These are phyloP conservation scores for Scaptomyza parva DNA, from an alignment of 2,888 invertebrate species.

Conservation along the genomic window DNA sequence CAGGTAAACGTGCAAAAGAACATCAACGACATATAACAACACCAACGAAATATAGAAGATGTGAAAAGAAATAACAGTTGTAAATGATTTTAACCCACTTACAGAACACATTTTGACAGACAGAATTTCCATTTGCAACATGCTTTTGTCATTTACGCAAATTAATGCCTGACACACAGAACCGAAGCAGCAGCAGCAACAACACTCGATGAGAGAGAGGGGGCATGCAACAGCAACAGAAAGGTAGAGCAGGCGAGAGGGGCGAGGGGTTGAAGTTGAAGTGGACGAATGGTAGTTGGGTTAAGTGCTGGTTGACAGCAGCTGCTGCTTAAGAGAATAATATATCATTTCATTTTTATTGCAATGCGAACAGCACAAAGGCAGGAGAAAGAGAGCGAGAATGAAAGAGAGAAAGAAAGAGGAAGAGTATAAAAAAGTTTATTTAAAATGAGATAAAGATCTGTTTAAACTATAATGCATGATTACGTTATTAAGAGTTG, in stretches of 20 bases:
- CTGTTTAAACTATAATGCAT: not conserved
- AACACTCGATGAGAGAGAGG: not conserved
- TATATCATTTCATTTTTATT: constrained; percentile 8
- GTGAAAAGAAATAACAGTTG: constrained; percentile 44
- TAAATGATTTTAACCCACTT: constrained; percentile 71
- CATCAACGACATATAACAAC: constrained; percentile 18
- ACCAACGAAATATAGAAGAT: constrained; percentile 9
- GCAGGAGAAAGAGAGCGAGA: no score
- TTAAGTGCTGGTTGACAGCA: constrained; percentile 40
- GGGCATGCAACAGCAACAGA: constrained; percentile 1
- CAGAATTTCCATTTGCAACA: constrained; percentile 73
- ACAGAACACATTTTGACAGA: constrained; percentile 65
- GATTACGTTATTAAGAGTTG: not conserved
- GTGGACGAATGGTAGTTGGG: not conserved
- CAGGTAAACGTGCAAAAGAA: constrained; percentile 45
- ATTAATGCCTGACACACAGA: constrained; percentile 63
- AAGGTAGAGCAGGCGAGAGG: no score
- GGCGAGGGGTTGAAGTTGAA: not conserved
- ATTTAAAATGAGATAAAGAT: not conserved
- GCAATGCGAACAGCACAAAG: not conserved
- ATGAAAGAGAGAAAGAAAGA: not conserved
- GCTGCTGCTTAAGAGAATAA: constrained; percentile 22
- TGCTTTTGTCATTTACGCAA: constrained; percentile 76
- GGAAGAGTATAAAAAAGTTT: no score
- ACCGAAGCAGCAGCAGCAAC: not conserved